A percentile compares a stretch with the other conserved stretches of the same genome.
Evolutionary conservation across 2,797 vertebrate species (phyloP).

Genomic region (Cottoperca gobio): DNA sequence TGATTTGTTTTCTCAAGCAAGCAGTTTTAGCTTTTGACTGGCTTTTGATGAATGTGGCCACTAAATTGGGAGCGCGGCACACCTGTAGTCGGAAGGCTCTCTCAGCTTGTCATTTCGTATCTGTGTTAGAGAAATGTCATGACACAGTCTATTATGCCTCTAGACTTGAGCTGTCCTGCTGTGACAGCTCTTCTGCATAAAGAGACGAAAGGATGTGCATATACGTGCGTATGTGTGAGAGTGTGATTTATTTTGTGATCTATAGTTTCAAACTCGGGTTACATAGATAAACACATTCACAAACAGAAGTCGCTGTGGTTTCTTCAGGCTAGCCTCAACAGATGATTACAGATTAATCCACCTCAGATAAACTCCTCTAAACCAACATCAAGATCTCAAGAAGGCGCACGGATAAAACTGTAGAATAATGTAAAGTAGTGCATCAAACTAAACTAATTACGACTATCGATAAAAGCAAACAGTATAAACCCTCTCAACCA

Average conservation of each 20-base stretch:
- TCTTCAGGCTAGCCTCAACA: conserved; percentile 15
- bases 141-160: conserved; percentile 67
- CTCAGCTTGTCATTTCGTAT: conserved; percentile 71
- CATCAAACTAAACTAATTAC: background rate
- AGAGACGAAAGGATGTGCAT: conserved; percentile 29
- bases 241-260: background rate
- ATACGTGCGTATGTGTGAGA: background rate
- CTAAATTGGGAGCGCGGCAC: conserved; percentile 33
- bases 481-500: background rate
- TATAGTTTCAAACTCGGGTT: conserved; percentile 1
- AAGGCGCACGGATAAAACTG: background rate
- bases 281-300: conserved; percentile 8
- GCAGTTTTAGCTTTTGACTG: conserved; percentile 27
- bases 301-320: conserved; percentile 5
- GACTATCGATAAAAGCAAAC: background rate
- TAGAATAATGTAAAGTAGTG: background rate
- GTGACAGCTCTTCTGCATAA: conserved; percentile 67
- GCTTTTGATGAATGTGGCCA: conserved; percentile 48
- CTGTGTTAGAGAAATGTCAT: conserved; percentile 71
- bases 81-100: conserved; percentile 68
- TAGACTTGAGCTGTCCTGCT: conserved; percentile 56
- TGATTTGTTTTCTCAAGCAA: conserved; percentile 22
- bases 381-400: background rate
- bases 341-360: conserved; percentile 21
- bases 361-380: conserved; percentile 20